Evolutionary conservation across 2,797 vertebrate genomes (phyloP).

Genomic region (Enteromius argenteus): DNA sequence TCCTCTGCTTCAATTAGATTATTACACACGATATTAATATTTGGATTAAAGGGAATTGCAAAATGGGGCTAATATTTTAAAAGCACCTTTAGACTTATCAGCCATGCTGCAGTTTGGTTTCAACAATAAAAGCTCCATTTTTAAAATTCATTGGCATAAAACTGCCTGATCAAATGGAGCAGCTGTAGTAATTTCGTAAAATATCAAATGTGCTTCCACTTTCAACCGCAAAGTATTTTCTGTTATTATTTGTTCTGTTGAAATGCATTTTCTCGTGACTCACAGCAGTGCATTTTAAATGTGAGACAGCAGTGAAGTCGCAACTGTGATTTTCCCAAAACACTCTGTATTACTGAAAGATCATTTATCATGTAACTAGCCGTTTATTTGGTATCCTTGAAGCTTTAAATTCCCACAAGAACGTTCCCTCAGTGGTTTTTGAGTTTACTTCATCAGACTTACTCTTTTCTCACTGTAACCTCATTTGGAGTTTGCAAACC

Average conservation of each 20-base stretch:
- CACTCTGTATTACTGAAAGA: background rate
- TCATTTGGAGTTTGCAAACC: slow-evolving; percentile 2
- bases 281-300: background rate
- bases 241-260: slow-evolving; percentile 10
- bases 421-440: background rate
- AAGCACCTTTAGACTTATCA: slow-evolving; percentile 71
- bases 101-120: slow-evolving; percentile 57
- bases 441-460: slow-evolving; percentile 3
- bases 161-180: background rate
- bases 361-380: background rate
- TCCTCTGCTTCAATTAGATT: slow-evolving; percentile 71
- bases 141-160: background rate
- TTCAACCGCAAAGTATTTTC: background rate
- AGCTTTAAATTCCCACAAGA: background rate
- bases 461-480: slow-evolving; percentile 5
- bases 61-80: slow-evolving; percentile 69
- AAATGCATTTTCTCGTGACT: slow-evolving; percentile 1
- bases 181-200: background rate
- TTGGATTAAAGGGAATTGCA: slow-evolving; percentile 75
- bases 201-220: background rate
- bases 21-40: slow-evolving; percentile 72
- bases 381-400: background rate
- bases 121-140: background rate
- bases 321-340: background rate
- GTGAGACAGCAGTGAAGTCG: background rate